These are phyloP conservation scores for Peromyscus maniculatus DNA, from an alignment of 2,113 vertebrate species.

Conservation along the genomic window DNA sequence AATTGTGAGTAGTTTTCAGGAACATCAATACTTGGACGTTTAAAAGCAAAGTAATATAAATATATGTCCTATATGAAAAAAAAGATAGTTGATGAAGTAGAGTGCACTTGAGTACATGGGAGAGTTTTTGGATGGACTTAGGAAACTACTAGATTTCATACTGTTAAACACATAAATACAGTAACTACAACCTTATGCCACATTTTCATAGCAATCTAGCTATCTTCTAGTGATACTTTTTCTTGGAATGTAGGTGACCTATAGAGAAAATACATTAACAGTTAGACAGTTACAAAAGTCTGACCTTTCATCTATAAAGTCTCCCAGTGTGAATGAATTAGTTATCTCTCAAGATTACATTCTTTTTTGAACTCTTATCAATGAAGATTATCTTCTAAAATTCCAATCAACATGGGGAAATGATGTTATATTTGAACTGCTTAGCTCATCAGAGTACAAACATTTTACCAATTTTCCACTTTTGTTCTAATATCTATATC, in stretches of 20 bases:
- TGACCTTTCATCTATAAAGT: not conserved
- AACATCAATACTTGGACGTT: not conserved
- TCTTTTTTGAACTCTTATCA: not conserved
- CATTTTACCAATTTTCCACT: not conserved
- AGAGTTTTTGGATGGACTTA: not conserved
- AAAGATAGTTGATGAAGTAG: not conserved
- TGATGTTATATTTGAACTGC: not conserved
- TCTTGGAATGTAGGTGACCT: not conserved
- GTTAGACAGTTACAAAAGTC: not conserved
- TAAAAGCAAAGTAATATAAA: not conserved
- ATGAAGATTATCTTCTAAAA: not conserved
- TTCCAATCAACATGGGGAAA: not conserved
- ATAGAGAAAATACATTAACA: slow-evolving; percentile 46
- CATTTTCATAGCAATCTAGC: not conserved
- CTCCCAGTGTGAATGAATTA: not conserved
- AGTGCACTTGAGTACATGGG: not conserved
- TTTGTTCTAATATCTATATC: not conserved
- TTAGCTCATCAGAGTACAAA: not conserved
- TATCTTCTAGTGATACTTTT: not conserved
- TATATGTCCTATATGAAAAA: not conserved
- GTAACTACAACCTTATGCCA: not conserved
- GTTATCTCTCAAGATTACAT: slow-evolving; percentile 5
- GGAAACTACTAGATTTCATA: not conserved
- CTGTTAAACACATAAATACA: not conserved
- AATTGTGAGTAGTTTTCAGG: not conserved